Evolutionary conservation across 2,888 invertebrate genomes (phyloP).

Genomic region (Cephus spinipes): DNA sequence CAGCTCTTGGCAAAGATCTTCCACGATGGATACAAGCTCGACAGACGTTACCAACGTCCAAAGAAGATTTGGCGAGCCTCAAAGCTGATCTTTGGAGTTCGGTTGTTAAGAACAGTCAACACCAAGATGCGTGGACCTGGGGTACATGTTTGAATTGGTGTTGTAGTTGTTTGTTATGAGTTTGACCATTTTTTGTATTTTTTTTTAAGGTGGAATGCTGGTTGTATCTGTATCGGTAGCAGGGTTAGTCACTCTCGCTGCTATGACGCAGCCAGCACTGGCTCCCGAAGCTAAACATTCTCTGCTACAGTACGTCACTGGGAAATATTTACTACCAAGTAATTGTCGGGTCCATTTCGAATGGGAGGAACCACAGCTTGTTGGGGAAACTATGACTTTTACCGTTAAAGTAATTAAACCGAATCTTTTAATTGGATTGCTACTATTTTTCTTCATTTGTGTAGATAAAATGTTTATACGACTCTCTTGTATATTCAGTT

Average conservation of each 20-base stretch:
- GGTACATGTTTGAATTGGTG: conserved; percentile 68
- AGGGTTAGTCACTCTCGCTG: conserved; percentile 88
- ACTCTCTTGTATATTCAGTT: conserved; percentile 70
- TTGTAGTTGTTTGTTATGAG: neutral
- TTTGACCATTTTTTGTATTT: neutral
- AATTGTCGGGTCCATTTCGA: conserved; percentile 90
- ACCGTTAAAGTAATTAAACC: conserved; percentile 73
- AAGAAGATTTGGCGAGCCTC: conserved; percentile 80
- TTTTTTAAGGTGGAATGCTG: conserved; percentile 81
- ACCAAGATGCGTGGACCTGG: conserved; percentile 92
- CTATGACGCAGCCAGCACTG: conserved; percentile 90
- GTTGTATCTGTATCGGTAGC: conserved; percentile 91
- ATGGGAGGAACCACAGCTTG: conserved; percentile 90
- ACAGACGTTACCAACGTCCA: conserved; percentile 85
- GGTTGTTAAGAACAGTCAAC: conserved; percentile 86
- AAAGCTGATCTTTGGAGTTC: conserved; percentile 89
- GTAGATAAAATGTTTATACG: neutral
- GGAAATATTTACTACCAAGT: conserved; percentile 89
- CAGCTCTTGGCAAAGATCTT: conserved; percentile 84
- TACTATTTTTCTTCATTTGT: neutral
- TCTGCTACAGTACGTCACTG: conserved; percentile 90
- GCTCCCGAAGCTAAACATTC: conserved; percentile 93
- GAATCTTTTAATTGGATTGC: neutral
- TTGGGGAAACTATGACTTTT: conserved; percentile 93
- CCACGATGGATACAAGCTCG: conserved; percentile 83